These are phyloP conservation scores for Hyla sarda DNA, from an alignment of 2,113 vertebrate species.

Conservation along the genomic window DNA sequence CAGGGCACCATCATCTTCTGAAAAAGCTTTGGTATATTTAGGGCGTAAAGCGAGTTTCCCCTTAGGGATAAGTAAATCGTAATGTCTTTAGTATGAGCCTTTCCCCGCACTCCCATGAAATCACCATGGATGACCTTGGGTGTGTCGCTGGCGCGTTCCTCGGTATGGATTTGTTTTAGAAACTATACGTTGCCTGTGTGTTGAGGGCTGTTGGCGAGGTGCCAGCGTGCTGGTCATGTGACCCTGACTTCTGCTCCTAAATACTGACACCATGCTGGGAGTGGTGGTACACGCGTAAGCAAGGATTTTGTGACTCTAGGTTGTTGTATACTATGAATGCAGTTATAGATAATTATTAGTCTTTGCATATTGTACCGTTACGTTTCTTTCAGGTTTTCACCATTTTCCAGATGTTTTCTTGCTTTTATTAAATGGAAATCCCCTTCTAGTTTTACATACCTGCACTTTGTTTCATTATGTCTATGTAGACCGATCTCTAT, in stretches of 20 bases:
- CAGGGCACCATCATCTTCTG: too few relatives aligned
- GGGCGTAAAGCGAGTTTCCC: background rate
- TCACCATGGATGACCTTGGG: constrained; percentile 15
- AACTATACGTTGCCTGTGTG: background rate
- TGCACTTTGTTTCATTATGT: too few relatives aligned
- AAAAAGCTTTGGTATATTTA: background rate
- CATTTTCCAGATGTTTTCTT: too few relatives aligned
- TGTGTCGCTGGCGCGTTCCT: background rate
- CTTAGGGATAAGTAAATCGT: background rate
- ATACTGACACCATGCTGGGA: background rate
- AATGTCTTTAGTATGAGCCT: background rate
- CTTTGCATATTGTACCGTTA: too few relatives aligned
- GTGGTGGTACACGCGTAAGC: background rate
- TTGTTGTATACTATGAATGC: too few relatives aligned
- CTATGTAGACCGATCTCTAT: too few relatives aligned
- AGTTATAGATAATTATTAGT: too few relatives aligned
- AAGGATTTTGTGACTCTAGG: too few relatives aligned
- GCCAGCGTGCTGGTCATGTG: background rate
- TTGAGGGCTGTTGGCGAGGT: background rate
- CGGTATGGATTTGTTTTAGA: background rate
- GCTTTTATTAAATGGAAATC: too few relatives aligned
- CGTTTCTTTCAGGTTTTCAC: too few relatives aligned
- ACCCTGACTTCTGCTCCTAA: background rate
- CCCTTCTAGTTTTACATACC: too few relatives aligned
- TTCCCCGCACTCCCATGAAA: background rate